phyloP scores from a whole-genome alignment of 2,113 vertebrate species.

The Atractosteus spatula region DNA sequence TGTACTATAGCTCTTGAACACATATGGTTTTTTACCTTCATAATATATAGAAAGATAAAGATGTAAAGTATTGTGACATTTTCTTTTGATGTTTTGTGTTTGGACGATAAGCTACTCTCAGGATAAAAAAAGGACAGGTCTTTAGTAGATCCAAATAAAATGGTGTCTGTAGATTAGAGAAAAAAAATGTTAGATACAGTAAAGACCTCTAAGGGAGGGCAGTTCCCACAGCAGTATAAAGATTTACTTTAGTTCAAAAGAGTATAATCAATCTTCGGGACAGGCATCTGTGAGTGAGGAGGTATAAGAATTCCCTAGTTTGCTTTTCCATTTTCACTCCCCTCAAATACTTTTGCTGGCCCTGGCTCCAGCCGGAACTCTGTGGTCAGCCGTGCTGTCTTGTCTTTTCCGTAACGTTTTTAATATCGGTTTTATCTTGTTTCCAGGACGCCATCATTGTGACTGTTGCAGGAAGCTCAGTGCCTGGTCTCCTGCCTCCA shows the following conservation, averaged over 20 bases:
- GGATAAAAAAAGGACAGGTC: too few species aligned
- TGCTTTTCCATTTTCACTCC: neutral
- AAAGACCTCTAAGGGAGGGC: neutral
- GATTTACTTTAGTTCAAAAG: conserved; percentile 5
- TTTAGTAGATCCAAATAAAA: too few species aligned
- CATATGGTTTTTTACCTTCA: too few species aligned
- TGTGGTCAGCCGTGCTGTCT: neutral
- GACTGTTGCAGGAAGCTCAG: conserved; percentile 7
- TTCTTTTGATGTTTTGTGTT: too few species aligned
- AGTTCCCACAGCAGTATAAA: neutral
- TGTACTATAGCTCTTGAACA: too few species aligned
- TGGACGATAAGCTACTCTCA: too few species aligned
- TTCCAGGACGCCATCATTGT: neutral
- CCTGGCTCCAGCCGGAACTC: neutral
- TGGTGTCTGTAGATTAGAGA: too few species aligned
- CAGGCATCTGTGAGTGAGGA: neutral
- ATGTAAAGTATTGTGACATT: too few species aligned
- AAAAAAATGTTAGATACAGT: neutral
- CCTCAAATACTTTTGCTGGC: neutral
- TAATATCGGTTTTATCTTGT: neutral
- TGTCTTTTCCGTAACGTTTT: too few species aligned
- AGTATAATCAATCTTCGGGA: conserved; percentile 7
- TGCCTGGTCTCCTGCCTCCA: neutral
- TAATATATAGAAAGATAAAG: too few species aligned
- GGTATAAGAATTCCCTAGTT: neutral